Conservation (phyloP, 2,888 invertebrate species). For the Cephus runcator region DNA sequence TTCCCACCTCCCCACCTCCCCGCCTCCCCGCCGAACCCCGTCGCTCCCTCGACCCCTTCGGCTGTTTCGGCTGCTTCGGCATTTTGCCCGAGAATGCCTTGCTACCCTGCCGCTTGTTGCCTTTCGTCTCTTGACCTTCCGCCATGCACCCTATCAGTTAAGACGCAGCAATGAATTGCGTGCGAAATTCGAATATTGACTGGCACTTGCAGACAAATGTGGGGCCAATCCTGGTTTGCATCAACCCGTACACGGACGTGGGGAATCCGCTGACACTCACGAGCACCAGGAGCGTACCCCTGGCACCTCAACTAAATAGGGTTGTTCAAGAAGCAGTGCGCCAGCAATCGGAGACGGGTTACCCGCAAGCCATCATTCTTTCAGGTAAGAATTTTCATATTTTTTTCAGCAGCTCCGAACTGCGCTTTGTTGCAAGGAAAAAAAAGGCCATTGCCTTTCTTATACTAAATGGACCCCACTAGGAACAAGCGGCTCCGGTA, state of each 20-base stretch:
- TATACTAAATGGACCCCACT: conserved; percentile 23
- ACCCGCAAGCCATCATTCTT: conserved; percentile 93
- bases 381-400: conserved; percentile 71
- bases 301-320: conserved; percentile 85
- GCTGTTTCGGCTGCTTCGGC: too few species aligned
- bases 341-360: conserved; percentile 94
- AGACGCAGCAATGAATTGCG: too few species aligned
- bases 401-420: not conserved
- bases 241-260: conserved; percentile 90
- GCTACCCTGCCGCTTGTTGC: too few species aligned
- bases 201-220: conserved; percentile 82
- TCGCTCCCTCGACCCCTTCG: not conserved
- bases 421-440: not conserved
- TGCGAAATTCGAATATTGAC: too few species aligned
- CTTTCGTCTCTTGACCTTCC: too few species aligned
- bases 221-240: conserved; percentile 89
- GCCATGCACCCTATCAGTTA: too few species aligned
- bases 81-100: too few species aligned
- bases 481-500: conserved; percentile 93
- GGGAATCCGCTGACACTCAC: conserved; percentile 88
- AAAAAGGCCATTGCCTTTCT: not conserved
- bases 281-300: conserved; percentile 78
- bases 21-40: not conserved
- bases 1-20: not conserved
- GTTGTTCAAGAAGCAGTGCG: conserved; percentile 92